Evolutionary conservation across 2,797 vertebrate genomes (phyloP), one percentile per base, ranked within the genome.

Genomic region (Dendrocincla tyrannina): DNA sequence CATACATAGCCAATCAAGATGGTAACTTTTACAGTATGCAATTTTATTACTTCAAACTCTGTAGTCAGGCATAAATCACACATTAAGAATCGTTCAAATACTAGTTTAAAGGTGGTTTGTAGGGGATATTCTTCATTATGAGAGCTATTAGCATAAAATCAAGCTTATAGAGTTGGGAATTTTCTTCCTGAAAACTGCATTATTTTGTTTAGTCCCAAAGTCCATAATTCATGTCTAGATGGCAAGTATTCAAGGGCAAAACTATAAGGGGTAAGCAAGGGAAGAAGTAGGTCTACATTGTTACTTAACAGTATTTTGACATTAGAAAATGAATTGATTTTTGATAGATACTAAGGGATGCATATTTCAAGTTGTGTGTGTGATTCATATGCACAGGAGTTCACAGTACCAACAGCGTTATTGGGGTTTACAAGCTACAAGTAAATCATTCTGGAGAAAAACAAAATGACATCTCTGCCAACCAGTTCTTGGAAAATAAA

Each of bases 401-500:
- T 77, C 68, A 63, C 5, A 39, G 9, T 60, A 76, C 60, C 55
- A 76, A 14, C 32, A 79, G 30, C 17, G 13, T 7, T 64, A 80
- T 17, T 72, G 49, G 72, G 64, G 69, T 91, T 77, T 67, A 82
- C 44, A 70, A 76, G 37, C 9, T 50, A 5, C 14, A 80, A 89
- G 32, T 56, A 77, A 91, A 85, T 46, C 35, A 56, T 68, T 55
- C 58, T 67, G 64, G 35, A 88, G 37, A 20, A 88, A 67, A 60
- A 89, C 50, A 84, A 74, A 89, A 87, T 17, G 82, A 56, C 55
- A 59, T 49, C 30, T 80, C 49, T 60, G 60, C 30, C 87, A 69
- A 33, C 2, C 8, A 64, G 41, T 85, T 88, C 84, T 84, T 84
- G 44, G 84, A 88, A 96, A 95, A 91, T 53, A 67, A 84, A 56